Percentiles rank a stretch among this genome's conserved stretches.
phyloP scores from a whole-genome alignment of 2,797 vertebrate genomes.

The Brachyalestes nurse region DNA sequence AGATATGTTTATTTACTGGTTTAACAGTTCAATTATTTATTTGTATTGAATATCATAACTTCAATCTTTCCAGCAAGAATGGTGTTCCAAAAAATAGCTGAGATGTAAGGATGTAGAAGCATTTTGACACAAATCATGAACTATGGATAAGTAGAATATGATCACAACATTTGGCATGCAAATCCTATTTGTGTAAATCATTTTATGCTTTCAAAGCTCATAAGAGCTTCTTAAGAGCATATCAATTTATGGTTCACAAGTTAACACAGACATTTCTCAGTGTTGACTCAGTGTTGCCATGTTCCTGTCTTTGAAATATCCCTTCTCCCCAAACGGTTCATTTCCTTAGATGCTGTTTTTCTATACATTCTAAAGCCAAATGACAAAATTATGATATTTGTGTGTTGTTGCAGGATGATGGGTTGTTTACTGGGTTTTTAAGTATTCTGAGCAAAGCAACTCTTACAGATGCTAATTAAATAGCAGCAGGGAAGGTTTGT shows the following conservation, averaged over 20 bases:
- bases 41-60: neutral
- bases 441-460: neutral
- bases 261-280: neutral
- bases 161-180: neutral
- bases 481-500: neutral
- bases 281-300: neutral
- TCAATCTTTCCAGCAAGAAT: neutral
- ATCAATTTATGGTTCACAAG: neutral
- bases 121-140: neutral
- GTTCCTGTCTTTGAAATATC: neutral
- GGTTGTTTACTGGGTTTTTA: constrained; percentile 4
- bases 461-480: neutral
- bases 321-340: neutral
- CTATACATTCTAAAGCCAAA: constrained; percentile 7
- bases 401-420: constrained; percentile 1
- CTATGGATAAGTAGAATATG: neutral
- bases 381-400: neutral
- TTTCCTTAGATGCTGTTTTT: neutral
- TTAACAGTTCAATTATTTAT: neutral
- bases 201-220: neutral
- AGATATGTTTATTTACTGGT: neutral
- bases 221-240: neutral
- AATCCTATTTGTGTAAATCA: neutral
- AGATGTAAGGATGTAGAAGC: neutral
- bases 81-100: neutral